Evolutionary conservation across 2,888 invertebrate species (phyloP).

Genomic region (Cataglyphis cursor): DNA sequence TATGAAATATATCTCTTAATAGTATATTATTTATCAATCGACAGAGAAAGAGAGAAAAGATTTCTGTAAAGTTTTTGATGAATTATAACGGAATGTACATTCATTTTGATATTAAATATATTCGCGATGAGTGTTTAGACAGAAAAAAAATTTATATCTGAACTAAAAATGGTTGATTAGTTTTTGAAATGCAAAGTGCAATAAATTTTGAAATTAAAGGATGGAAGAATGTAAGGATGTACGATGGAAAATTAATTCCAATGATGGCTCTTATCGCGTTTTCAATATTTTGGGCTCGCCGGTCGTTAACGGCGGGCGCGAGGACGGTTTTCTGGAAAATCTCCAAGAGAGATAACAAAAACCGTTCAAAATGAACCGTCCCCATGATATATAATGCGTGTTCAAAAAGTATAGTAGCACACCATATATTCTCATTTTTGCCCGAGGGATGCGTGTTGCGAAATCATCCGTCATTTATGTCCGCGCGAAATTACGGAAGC

Average conservation of each 20-base stretch:
- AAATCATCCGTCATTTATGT: constrained; percentile 55
- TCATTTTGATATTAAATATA: not conserved
- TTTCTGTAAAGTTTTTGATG: not conserved
- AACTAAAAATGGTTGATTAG: not conserved
- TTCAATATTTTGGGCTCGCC: not conserved
- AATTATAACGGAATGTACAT: not conserved
- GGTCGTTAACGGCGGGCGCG: not conserved
- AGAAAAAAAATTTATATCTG: not conserved
- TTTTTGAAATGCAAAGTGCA: not conserved
- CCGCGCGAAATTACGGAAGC: constrained; percentile 21
- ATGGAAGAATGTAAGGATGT: not conserved
- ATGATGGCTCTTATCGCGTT: not conserved
- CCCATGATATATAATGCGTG: constrained; percentile 11
- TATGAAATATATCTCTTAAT: not conserved
- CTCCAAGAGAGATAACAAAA: constrained; percentile 34
- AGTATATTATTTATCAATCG: not conserved
- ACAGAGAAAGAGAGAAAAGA: not conserved
- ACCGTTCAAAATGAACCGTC: not conserved
- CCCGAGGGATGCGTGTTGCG: constrained; percentile 11
- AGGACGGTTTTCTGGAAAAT: constrained; percentile 18
- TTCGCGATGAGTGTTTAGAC: not conserved
- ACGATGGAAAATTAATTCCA: constrained; percentile 15
- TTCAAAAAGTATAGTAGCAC: constrained; percentile 24
- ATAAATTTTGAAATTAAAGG: not conserved
- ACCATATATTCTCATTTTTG: constrained; percentile 36